Conservation (phyloP, 2,888 invertebrate species). For the Drosophila kambysellisi region DNA sequence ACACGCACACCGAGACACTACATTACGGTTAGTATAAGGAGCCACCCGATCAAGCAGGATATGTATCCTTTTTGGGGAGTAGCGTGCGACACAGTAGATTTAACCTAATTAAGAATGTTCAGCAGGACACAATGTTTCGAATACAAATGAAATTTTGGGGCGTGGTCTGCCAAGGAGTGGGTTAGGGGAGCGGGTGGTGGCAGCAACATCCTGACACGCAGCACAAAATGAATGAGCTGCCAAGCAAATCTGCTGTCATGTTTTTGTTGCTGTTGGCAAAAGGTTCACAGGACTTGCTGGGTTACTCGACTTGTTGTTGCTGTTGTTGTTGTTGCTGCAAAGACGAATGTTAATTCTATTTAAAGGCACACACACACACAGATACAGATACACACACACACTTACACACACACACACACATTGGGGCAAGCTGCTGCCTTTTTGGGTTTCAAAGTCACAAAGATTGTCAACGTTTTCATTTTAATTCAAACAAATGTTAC, state of each 20-base stretch:
- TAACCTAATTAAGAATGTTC: constrained; percentile 84
- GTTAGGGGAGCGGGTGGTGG: constrained; percentile 3
- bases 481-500: constrained; percentile 80
- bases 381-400: constrained; percentile 5
- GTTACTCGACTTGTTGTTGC: constrained; percentile 46
- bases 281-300: constrained; percentile 62
- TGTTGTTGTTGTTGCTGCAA: constrained; percentile 49
- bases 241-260: constrained; percentile 77
- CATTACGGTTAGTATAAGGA: neutral
- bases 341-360: constrained; percentile 81
- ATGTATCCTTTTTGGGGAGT: constrained; percentile 47
- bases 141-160: constrained; percentile 80
- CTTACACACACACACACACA: neutral
- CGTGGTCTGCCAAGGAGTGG: constrained; percentile 10
- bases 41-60: constrained; percentile 36
- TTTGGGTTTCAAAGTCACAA: constrained; percentile 74
- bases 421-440: constrained; percentile 44
- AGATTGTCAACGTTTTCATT: constrained; percentile 80
- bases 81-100: constrained; percentile 80
- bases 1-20: constrained; percentile 6
- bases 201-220: constrained; percentile 62
- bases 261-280: constrained; percentile 64
- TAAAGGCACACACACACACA: constrained; percentile 57
- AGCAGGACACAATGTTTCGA: constrained; percentile 83
- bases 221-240: constrained; percentile 77